A percentile compares a stretch with the other conserved stretches of the same genome.
Evolutionary conservation across 2,113 vertebrate genomes (phyloP).

Genomic region (Micronisus gabar): DNA sequence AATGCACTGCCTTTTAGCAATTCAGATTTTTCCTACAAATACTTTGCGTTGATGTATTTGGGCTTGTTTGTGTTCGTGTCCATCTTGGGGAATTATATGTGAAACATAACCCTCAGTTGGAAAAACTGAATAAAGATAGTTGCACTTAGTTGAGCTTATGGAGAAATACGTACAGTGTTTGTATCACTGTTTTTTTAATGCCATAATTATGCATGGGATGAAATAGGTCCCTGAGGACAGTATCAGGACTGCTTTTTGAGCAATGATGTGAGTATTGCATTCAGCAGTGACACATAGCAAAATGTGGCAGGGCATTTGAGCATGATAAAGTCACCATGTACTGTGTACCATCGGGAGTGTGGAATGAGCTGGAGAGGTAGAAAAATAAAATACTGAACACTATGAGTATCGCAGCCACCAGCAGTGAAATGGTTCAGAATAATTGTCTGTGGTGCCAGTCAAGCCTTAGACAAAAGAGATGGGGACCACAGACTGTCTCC

Average conservation of each 20-base stretch:
- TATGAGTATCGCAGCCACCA: neutral
- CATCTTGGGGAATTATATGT: neutral
- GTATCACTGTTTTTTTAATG: neutral
- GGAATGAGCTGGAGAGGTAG: neutral
- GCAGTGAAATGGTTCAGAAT: neutral
- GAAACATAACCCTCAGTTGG: neutral
- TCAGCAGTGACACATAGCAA: neutral
- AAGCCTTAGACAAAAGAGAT: neutral
- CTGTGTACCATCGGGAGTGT: neutral
- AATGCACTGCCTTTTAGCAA: neutral
- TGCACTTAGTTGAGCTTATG: neutral
- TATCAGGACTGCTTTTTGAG: neutral
- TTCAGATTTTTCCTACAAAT: neutral
- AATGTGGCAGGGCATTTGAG: neutral
- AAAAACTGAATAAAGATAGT: neutral
- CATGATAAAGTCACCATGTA: neutral
- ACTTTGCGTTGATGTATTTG: neutral
- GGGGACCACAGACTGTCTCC: neutral
- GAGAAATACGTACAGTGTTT: neutral
- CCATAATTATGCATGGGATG: neutral
- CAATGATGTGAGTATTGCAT: neutral
- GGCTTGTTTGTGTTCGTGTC: neutral
- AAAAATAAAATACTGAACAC: neutral
- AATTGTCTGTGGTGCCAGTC: neutral
- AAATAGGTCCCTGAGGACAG: neutral